These are phyloP conservation scores for Brachyistius frenatus DNA, from an alignment of 2,113 vertebrate genomes.

Conservation along the genomic window DNA sequence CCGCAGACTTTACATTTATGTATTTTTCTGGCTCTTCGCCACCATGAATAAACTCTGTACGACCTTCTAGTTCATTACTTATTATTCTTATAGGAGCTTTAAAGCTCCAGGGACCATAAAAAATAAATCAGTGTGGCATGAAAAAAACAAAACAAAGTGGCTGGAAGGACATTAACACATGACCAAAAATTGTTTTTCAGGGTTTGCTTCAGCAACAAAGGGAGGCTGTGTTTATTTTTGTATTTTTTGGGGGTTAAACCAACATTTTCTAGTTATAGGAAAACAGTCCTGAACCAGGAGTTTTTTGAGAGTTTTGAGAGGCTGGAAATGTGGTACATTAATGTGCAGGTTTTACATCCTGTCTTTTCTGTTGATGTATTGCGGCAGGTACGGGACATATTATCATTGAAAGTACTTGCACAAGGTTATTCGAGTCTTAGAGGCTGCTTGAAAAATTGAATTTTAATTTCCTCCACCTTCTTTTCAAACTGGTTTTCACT, in stretches of 20 bases:
- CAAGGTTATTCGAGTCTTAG: slow-evolving; percentile 3
- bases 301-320: too few relatives aligned
- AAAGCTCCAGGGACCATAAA: slow-evolving; percentile 17
- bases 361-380: slow-evolving; percentile 24
- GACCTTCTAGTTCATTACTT: slow-evolving; percentile 39
- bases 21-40: neutral
- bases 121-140: slow-evolving; percentile 24
- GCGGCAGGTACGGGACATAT: slow-evolving; percentile 4
- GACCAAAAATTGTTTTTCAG: slow-evolving; percentile 16
- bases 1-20: neutral
- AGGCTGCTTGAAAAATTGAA: neutral
- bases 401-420: neutral
- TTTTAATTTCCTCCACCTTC: neutral
- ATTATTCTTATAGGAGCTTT: neutral
- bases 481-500: too few relatives aligned
- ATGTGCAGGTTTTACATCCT: neutral
- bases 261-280: slow-evolving; percentile 32
- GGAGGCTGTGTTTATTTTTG: slow-evolving; percentile 24
- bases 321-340: slow-evolving; percentile 9
- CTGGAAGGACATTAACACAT: slow-evolving; percentile 2
- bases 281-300: neutral
- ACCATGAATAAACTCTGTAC: slow-evolving; percentile 41
- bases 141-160: neutral
- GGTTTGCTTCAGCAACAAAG: slow-evolving; percentile 20
- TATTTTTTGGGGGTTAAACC: neutral